Evolutionary conservation across 2,888 invertebrate genomes (phyloP).

Genomic region (Drosophila robusta): DNA sequence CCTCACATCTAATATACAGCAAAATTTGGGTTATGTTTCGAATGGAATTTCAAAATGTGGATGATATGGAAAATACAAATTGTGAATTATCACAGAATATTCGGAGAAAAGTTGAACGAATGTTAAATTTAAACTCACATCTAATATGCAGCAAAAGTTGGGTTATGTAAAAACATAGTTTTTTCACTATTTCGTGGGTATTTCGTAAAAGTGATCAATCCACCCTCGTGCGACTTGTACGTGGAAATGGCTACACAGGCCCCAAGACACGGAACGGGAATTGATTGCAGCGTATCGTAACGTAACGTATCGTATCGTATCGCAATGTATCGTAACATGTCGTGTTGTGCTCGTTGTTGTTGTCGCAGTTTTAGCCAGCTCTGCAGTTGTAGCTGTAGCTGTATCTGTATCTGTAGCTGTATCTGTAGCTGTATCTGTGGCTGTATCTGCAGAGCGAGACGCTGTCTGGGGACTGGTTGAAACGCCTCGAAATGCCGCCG

Average conservation of each 20-base stretch:
- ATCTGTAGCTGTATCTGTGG: constrained; percentile 18
- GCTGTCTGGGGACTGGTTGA: constrained; percentile 47
- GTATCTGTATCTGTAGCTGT: constrained; percentile 11
- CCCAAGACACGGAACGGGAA: constrained; percentile 28
- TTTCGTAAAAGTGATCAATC: background rate
- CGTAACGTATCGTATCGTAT: constrained; percentile 26
- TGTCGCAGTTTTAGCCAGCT: background rate
- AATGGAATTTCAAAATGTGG: no score
- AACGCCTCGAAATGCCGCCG: constrained; percentile 62
- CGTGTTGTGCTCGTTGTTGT: constrained; percentile 22
- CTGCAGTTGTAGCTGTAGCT: constrained; percentile 15
- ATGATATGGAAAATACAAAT: no score
- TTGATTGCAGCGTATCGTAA: constrained; percentile 23
- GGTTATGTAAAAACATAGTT: no score
- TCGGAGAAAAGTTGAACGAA: no score
- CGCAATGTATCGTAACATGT: constrained; percentile 37
- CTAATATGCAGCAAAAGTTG: no score
- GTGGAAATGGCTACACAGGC: constrained; percentile 2
- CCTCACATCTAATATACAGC: no score
- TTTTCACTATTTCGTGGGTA: no score
- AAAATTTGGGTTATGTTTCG: no score
- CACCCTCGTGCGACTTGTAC: background rate
- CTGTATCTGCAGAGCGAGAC: constrained; percentile 10
- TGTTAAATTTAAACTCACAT: no score
- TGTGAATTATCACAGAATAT: no score